These are phyloP conservation scores for Actinernus sp. DNA, from an alignment of 92 coral and sea anemone genomes.

Conservation along the genomic window DNA sequence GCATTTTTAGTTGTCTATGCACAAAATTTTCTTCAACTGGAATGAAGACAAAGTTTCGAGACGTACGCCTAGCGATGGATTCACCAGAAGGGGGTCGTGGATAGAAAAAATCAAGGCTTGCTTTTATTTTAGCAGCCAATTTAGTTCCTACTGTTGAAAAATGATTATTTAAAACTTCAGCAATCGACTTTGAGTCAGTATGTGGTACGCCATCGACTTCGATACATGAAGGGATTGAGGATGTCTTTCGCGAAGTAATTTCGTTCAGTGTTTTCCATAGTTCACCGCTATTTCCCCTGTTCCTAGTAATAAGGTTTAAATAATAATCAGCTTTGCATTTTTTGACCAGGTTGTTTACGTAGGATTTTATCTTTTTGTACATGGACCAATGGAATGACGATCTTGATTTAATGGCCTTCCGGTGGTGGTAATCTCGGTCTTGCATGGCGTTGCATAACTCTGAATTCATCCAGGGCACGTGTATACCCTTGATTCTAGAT, in stretches of 20 bases:
- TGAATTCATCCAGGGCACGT: conserved; percentile 54
- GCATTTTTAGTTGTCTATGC: neutral
- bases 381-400: conserved; percentile 40
- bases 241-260: conserved; percentile 44
- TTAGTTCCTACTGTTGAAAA: conserved; percentile 47
- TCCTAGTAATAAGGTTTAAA: conserved; percentile 27
- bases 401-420: conserved; percentile 41
- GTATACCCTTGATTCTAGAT: conserved; percentile 24
- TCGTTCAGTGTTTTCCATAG: conserved; percentile 62
- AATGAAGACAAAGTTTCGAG: neutral
- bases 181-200: conserved; percentile 42
- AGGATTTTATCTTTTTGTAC: conserved; percentile 30
- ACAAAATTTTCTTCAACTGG: conserved; percentile 7
- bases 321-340: conserved; percentile 57
- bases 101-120: neutral
- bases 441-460: conserved; percentile 41
- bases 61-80: neutral
- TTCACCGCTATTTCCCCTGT: conserved; percentile 25
- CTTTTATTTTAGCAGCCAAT: conserved; percentile 2
- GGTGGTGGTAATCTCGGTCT: conserved; percentile 54
- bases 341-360: conserved; percentile 33
- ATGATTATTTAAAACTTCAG: conserved; percentile 30
- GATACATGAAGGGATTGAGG: conserved; percentile 28
- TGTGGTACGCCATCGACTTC: conserved; percentile 12
- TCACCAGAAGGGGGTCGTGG: neutral